Percentiles rank a stretch among this genome's conserved stretches.
Evolutionary conservation across 2,113 vertebrate species (phyloP).

Genomic region (Pao palembangensis): DNA sequence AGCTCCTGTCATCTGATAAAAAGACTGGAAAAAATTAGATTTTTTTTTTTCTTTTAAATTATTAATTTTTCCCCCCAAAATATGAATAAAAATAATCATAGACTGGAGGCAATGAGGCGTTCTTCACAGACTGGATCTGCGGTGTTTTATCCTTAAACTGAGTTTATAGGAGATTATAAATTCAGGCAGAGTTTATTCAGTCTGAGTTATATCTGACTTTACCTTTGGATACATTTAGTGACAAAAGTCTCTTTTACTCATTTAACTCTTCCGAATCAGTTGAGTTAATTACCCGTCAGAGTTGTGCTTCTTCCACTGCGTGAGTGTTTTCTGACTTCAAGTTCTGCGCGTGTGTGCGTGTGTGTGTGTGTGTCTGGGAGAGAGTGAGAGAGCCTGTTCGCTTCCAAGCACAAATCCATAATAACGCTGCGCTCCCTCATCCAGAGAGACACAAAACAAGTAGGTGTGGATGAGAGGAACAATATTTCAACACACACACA

Average conservation of each 20-base stretch:
- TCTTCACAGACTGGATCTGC: no score
- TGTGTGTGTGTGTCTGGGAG: conserved; percentile 2
- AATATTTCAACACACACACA: background rate
- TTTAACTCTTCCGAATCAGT: no score
- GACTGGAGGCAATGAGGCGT: no score
- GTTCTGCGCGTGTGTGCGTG: conserved; percentile 8
- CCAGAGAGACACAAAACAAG: conserved; percentile 34
- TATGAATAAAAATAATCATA: no score
- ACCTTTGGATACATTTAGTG: background rate
- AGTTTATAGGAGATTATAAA: no score
- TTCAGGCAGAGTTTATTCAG: no score
- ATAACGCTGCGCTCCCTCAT: conserved; percentile 34
- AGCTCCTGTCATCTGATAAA: conserved; percentile 11
- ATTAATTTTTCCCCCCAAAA: background rate
- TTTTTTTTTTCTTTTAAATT: background rate
- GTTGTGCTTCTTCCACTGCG: background rate
- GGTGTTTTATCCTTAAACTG: no score
- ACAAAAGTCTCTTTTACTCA: no score
- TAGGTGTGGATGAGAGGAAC: background rate
- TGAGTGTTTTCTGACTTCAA: background rate
- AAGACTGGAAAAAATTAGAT: conserved; percentile 1
- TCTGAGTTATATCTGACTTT: background rate
- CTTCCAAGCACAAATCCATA: conserved; percentile 35
- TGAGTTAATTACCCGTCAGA: background rate
- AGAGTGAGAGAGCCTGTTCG: conserved; percentile 7